A percentile compares a stretch with the other conserved stretches of the same genome.
These are phyloP conservation scores for Paedocypris micromegethes DNA, from an alignment of 2,797 vertebrate genomes.

Conservation along the genomic window DNA sequence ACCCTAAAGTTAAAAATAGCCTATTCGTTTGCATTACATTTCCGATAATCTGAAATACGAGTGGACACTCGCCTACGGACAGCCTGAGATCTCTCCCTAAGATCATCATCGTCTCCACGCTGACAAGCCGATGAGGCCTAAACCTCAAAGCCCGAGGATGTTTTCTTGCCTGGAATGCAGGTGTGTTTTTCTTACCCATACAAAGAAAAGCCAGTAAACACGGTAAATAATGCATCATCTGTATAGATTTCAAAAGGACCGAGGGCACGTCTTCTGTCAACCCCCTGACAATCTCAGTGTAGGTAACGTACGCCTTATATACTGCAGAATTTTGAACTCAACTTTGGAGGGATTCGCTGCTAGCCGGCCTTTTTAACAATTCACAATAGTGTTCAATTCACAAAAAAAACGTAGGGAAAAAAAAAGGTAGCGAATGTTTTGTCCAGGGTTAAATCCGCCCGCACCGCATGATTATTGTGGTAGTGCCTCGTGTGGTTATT, in stretches of 20 bases:
- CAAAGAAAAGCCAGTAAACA: conserved; percentile 22
- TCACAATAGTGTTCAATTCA: too few species aligned
- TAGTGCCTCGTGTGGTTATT: conserved; percentile 32
- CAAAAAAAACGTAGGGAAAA: too few species aligned
- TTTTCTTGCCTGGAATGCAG: conserved; percentile 1
- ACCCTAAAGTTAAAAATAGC: too few species aligned
- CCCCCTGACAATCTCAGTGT: conserved; percentile 2
- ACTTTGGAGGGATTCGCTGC: not conserved
- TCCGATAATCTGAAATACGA: too few species aligned
- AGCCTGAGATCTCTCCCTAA: too few species aligned
- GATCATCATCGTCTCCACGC: not conserved
- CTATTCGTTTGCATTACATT: too few species aligned
- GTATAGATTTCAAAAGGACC: not conserved
- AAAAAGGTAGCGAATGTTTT: not conserved
- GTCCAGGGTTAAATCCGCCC: not conserved
- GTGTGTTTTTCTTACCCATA: not conserved
- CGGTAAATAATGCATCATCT: conserved; percentile 18
- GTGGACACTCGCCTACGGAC: too few species aligned
- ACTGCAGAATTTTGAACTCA: not conserved
- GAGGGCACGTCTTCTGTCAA: not conserved
- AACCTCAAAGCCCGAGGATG: conserved; percentile 9
- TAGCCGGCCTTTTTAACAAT: too few species aligned
- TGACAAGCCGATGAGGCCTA: conserved; percentile 1
- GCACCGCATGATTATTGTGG: conserved; percentile 15
- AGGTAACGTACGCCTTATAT: not conserved